These are phyloP conservation scores for Talpa occidentalis DNA, from an alignment of 2,113 vertebrate genomes.

Conservation along the genomic window DNA sequence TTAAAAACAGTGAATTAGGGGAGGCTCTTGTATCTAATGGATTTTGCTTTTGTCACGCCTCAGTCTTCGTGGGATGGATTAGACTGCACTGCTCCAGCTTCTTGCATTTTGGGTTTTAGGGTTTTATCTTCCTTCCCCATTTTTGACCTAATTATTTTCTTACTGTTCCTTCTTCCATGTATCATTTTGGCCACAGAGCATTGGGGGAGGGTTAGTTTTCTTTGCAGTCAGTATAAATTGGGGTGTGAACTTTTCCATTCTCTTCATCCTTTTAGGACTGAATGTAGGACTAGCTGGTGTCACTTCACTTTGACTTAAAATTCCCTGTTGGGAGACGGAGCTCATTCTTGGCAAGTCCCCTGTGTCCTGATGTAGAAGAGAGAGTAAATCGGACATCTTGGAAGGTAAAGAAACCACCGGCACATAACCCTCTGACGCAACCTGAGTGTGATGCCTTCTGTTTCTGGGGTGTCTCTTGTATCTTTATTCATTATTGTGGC, in stretches of 20 bases:
- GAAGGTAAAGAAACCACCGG: constrained; percentile 70
- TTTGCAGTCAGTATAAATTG: not conserved
- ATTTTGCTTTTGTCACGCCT: not conserved
- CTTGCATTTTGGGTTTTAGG: constrained; percentile 26
- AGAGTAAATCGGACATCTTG: constrained; percentile 39
- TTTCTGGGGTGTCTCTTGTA: not conserved
- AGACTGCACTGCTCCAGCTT: not conserved
- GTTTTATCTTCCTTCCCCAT: constrained; percentile 22
- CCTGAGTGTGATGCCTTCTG: not conserved
- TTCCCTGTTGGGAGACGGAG: constrained; percentile 21
- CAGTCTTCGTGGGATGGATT: not conserved
- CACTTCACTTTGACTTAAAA: constrained; percentile 17
- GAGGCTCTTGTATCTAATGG: not conserved
- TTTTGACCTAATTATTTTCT: not conserved
- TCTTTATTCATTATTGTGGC: not conserved
- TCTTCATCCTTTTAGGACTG: constrained; percentile 65
- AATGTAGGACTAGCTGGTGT: constrained; percentile 67
- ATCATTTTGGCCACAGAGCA: not conserved
- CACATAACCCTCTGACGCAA: not conserved
- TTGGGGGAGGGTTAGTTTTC: not conserved
- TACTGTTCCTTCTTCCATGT: not conserved
- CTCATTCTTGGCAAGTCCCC: constrained; percentile 23
- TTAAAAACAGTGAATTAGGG: not conserved
- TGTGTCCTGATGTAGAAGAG: constrained; percentile 70
- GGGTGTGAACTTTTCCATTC: constrained; percentile 57